Base-by-base conservation (phyloP, 2,888 invertebrate species). In the Pristionchus exspectatus region DNA sequence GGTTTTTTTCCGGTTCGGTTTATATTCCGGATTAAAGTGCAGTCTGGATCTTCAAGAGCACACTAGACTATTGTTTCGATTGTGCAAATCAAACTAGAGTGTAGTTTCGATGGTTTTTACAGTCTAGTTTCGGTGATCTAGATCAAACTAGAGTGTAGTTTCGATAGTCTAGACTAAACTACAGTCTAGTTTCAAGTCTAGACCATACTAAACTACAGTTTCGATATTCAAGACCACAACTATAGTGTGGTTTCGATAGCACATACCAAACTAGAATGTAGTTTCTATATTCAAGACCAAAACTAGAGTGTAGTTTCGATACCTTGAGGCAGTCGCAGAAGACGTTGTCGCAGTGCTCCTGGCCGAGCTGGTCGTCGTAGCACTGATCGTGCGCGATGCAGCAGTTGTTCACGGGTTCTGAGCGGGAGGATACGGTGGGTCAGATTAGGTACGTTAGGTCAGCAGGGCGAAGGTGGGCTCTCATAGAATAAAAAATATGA, bases 301-400 rank as follows among this genome's bases (percentile, higher is more conserved):
- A 30, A 63, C 63, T 18, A n/a, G 18, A 63, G 63, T 63, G 63
- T 63, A 50, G 44, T 30, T 77, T 24, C 69, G 44, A 50, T 50
- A 90, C 90, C 59, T 69, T 84, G 59, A 90, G 86, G 50, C 90
- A 90, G 30, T 87, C 85, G 77, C 90, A 90, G 88, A 90, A 90
- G 72, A 85, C 85, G 54, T 90, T 87, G 74, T 90, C 90, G 85
- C 90, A 90, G 50, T 90, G 84, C 21, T 63, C 88, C 63, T 90
- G 90, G 24, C 90, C 90, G 24, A 77, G 59, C 72, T 90, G 85
- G n/a, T 74, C 87, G 50, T 59, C 72, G 87, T 90, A 90, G 83
- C 90, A 90, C 44, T 74, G 21, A 54, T 90, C 90, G 69, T 90
- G 90, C 63, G 63, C 84, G 33, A 88, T 24, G 66, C 90, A 90